phyloP scores from a whole-genome alignment of 2,797 vertebrate genomes.

The Lacerta bilineata region DNA sequence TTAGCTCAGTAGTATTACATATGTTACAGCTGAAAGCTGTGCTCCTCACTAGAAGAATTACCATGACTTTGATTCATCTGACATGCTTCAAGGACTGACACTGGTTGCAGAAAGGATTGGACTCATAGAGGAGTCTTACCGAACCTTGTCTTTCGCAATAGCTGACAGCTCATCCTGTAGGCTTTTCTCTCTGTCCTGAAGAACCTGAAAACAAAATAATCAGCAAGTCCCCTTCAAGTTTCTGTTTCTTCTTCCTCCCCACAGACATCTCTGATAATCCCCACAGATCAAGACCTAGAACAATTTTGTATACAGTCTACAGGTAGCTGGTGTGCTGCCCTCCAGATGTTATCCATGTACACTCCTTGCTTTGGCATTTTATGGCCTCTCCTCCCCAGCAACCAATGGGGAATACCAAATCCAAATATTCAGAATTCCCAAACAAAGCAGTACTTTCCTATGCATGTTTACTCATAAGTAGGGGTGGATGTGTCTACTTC shows the following conservation, averaged over 20 bases:
- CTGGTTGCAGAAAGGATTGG: neutral
- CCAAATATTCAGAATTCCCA: neutral
- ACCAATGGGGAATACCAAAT: neutral
- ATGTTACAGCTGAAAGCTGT: neutral
- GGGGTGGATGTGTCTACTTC: too few relatives aligned
- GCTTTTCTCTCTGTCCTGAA: slow-evolving; percentile 36
- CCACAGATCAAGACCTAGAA: neutral
- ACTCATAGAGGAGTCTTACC: slow-evolving; percentile 23
- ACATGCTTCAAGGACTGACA: neutral
- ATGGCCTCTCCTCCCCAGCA: neutral
- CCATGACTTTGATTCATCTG: neutral
- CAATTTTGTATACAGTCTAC: neutral
- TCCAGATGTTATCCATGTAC: too few relatives aligned
- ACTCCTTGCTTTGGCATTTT: neutral
- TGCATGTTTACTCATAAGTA: neutral
- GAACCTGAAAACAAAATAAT: slow-evolving; percentile 36
- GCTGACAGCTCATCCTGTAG: slow-evolving; percentile 25
- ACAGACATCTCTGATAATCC: neutral
- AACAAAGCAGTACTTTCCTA: neutral
- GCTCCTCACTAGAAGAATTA: neutral
- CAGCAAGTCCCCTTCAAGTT: neutral
- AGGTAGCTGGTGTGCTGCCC: too few relatives aligned
- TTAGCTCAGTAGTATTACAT: neutral
- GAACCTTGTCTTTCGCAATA: slow-evolving; percentile 11
- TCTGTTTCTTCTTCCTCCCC: neutral